Percentiles rank a stretch among this genome's conserved stretches.
Conservation (phyloP, 2,797 vertebrate species). For the Halcyon chelicuti region DNA sequence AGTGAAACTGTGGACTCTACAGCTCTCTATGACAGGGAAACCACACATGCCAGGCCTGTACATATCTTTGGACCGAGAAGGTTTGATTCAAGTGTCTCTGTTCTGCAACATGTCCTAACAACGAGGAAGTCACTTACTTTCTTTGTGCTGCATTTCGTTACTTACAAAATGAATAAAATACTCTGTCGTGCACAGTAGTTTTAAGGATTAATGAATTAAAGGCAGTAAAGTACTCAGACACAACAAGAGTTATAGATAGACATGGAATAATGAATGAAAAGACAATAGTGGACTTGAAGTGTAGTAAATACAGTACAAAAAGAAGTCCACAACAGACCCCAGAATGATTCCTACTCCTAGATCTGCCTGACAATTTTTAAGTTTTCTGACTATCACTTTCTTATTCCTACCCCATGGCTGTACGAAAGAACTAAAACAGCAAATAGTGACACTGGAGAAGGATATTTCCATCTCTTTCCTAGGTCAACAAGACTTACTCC, state of each 20-base stretch:
- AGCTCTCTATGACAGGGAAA: neutral
- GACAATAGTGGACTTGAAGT: neutral
- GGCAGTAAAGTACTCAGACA: neutral
- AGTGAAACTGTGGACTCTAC: neutral
- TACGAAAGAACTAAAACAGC: neutral
- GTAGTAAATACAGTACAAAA: neutral
- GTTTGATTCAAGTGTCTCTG: neutral
- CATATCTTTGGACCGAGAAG: neutral
- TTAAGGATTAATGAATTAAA: neutral
- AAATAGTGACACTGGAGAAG: neutral
- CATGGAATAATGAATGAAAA: neutral
- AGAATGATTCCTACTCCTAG: neutral
- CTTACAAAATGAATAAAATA: neutral
- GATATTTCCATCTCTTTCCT: neutral
- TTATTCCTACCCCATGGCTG: neutral
- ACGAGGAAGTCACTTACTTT: neutral
- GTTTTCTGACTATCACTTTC: neutral
- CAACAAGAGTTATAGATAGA: neutral
- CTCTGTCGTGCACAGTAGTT: neutral
- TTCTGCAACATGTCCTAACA: neutral
- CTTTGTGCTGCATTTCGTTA: neutral
- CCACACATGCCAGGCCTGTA: neutral
- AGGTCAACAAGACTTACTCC: neutral
- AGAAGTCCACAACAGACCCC: neutral
- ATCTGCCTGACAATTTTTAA: neutral